A percentile compares a stretch with the other conserved stretches of the same genome.
These are phyloP conservation scores for Phycodurus eques DNA, from an alignment of 2,113 vertebrate species.

Conservation along the genomic window DNA sequence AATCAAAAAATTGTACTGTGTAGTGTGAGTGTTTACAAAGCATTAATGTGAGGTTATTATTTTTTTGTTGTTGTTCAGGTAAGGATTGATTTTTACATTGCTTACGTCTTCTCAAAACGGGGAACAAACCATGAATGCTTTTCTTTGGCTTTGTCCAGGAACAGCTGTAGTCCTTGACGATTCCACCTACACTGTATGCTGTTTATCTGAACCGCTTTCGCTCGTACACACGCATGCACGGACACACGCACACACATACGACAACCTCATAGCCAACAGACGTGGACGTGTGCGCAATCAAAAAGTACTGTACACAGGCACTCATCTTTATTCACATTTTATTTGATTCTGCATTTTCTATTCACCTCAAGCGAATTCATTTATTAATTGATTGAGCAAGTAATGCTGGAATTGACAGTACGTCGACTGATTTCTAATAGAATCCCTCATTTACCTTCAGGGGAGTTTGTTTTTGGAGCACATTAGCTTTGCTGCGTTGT, in stretches of 20 bases:
- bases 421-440: constrained; percentile 55
- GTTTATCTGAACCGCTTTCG: neutral
- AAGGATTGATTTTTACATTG: neutral
- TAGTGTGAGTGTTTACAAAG: constrained; percentile 72
- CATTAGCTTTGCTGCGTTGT: constrained; percentile 48
- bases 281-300: constrained; percentile 42
- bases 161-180: constrained; percentile 14
- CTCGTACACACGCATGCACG: constrained; percentile 8
- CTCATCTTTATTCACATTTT: constrained; percentile 23
- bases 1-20: constrained; percentile 78
- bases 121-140: too few species aligned
- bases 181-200: neutral
- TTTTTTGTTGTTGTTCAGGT: neutral
- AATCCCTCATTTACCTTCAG: constrained; percentile 50
- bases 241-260: constrained; percentile 7
- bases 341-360: constrained; percentile 14
- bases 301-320: constrained; percentile 29
- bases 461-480: constrained; percentile 62
- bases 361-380: constrained; percentile 28
- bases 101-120: too few species aligned
- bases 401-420: constrained; percentile 36
- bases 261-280: constrained; percentile 31
- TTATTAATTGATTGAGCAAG: constrained; percentile 32
- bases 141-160: constrained; percentile 16
- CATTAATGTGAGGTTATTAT: constrained; percentile 62